These are phyloP conservation scores for Megaustenia siamemsis DNA, from an alignment of 2,888 invertebrate genomes.

Conservation along the genomic window DNA sequence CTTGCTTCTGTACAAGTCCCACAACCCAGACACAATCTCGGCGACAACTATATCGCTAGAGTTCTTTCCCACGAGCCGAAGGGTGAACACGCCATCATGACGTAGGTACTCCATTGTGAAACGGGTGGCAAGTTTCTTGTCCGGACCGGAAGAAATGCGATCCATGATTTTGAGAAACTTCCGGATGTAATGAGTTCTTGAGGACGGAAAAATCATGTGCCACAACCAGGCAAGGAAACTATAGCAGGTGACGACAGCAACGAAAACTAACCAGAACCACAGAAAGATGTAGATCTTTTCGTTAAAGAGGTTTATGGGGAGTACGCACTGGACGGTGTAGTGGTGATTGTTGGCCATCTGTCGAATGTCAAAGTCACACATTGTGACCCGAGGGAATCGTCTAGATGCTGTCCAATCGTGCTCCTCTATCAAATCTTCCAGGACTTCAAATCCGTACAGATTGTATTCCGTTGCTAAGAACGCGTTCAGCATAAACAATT, in stretches of 20 bases:
- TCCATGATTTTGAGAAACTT: conserved; percentile 81
- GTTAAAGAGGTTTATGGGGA: conserved; percentile 77
- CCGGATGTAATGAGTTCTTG: conserved; percentile 79
- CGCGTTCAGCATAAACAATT: conserved; percentile 81
- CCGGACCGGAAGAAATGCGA: conserved; percentile 76
- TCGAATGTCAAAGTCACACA: conserved; percentile 79
- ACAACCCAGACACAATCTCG: conserved; percentile 77
- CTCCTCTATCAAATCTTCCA: conserved; percentile 80
- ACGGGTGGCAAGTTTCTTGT: conserved; percentile 77
- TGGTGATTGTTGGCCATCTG: conserved; percentile 77
- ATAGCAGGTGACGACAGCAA: conserved; percentile 74
- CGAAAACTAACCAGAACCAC: conserved; percentile 80
- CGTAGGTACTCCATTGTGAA: conserved; percentile 78
- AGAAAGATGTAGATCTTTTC: conserved; percentile 80
- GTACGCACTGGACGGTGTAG: conserved; percentile 75
- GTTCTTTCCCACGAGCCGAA: conserved; percentile 78
- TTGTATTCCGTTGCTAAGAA: conserved; percentile 80
- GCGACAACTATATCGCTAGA: conserved; percentile 79
- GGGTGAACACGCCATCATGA: conserved; percentile 79
- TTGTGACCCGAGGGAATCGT: conserved; percentile 78
- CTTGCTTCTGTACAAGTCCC: conserved; percentile 77
- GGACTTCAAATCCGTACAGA: conserved; percentile 80
- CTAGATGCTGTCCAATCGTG: conserved; percentile 75
- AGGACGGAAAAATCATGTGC: conserved; percentile 78
- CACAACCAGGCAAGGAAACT: conserved; percentile 77